Evolutionary conservation across 1,140 invertebrate genomes (phyloP).

Genomic region (Sinonovacula constricta): DNA sequence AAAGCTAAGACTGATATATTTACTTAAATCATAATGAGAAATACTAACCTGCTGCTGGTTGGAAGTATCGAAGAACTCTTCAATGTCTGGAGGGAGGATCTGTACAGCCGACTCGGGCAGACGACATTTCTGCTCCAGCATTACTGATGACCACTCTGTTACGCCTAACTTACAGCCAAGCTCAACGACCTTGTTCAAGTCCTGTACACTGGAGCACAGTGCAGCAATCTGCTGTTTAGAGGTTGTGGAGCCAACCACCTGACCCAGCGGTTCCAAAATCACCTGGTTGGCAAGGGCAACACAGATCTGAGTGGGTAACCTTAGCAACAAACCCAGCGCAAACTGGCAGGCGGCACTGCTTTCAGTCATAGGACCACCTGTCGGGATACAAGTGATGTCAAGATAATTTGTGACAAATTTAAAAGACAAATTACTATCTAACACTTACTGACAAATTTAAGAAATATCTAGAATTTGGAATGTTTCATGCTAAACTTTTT

Average conservation of each 20-base stretch:
- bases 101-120: constrained; percentile 51
- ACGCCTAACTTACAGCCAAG: constrained; percentile 73
- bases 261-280: constrained; percentile 74
- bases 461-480: too few relatives aligned
- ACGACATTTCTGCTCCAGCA: constrained; percentile 56
- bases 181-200: constrained; percentile 56
- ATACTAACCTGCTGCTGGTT: constrained; percentile 35
- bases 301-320: constrained; percentile 66
- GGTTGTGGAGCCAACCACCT: constrained; percentile 72
- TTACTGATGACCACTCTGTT: constrained; percentile 67
- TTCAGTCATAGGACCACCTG: too few relatives aligned
- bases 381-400: too few relatives aligned
- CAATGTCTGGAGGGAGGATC: constrained; percentile 48
- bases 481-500: too few relatives aligned
- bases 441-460: too few relatives aligned
- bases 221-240: constrained; percentile 68
- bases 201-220: constrained; percentile 50
- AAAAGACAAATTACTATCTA: too few relatives aligned
- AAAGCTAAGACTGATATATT: too few relatives aligned
- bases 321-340: constrained; percentile 68
- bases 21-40: too few relatives aligned
- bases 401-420: too few relatives aligned
- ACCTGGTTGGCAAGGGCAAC: constrained; percentile 72
- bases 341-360: constrained; percentile 66
- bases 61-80: constrained; percentile 18